phyloP scores from a whole-genome alignment of 2,797 vertebrate species.

The Schizothorax lantsangensis region DNA sequence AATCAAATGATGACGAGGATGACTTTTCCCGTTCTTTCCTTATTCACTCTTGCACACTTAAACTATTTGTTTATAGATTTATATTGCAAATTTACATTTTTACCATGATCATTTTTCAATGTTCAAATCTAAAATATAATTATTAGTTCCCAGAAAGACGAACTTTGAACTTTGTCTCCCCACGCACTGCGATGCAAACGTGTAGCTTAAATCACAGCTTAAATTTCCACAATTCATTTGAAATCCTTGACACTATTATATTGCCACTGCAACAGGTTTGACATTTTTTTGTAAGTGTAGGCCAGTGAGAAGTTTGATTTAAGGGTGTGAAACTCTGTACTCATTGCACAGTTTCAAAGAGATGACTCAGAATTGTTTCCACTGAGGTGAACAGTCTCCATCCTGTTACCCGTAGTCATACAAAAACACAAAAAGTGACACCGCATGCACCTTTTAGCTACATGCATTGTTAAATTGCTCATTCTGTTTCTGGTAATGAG shows the following conservation, averaged over 20 bases:
- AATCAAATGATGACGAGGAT: not conserved
- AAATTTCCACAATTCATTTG: not conserved
- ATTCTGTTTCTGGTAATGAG: conserved; percentile 37
- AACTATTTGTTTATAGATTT: not conserved
- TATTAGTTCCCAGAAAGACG: not conserved
- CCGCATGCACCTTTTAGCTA: not conserved
- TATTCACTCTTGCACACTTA: conserved; percentile 40
- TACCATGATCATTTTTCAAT: not conserved
- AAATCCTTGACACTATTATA: not conserved
- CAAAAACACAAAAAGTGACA: conserved; percentile 28
- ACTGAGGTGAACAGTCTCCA: conserved; percentile 71
- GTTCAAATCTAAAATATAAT: too few species aligned
- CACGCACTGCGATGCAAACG: not conserved
- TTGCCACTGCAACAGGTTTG: not conserved
- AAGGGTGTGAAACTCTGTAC: conserved; percentile 61
- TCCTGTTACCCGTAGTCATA: conserved; percentile 65
- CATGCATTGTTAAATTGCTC: conserved; percentile 14
- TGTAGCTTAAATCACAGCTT: conserved; percentile 8
- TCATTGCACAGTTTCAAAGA: conserved; percentile 59
- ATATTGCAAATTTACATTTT: not conserved
- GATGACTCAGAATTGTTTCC: conserved; percentile 78
- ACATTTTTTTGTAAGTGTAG: conserved; percentile 25
- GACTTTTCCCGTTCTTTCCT: not conserved
- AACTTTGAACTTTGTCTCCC: not conserved
- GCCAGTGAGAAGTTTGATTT: conserved; percentile 34